Conservation (phyloP, 1,140 invertebrate genomes). For the Myzus persicae region DNA sequence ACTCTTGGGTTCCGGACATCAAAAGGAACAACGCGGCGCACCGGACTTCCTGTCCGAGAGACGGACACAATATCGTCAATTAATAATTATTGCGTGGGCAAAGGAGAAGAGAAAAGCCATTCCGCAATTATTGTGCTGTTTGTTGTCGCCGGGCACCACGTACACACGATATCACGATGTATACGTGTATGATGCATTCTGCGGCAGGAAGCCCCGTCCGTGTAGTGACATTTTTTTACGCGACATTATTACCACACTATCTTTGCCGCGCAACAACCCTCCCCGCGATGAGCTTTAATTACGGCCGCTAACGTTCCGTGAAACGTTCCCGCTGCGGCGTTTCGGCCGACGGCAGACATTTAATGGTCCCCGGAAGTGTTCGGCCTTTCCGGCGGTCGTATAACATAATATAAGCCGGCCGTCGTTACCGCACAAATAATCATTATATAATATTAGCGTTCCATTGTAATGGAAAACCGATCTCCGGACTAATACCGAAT, state of each 20-base stretch:
- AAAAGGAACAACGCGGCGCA: constrained; percentile 21
- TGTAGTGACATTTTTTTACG: constrained; percentile 7
- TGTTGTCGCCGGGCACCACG: neutral
- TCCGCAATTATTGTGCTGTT: constrained; percentile 41
- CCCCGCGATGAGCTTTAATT: constrained; percentile 34
- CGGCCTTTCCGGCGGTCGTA: constrained; percentile 23
- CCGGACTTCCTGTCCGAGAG: constrained; percentile 53
- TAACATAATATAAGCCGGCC: neutral
- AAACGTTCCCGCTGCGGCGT: neutral
- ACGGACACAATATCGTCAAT: constrained; percentile 50
- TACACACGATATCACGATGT: no score
- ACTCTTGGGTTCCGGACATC: constrained; percentile 45
- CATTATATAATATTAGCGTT: neutral
- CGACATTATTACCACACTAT: neutral
- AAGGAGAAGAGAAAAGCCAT: constrained; percentile 8
- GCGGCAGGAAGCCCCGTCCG: neutral
- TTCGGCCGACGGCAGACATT: neutral
- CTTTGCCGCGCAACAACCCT: neutral
- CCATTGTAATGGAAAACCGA: constrained; percentile 18
- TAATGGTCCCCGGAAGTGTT: constrained; percentile 44
- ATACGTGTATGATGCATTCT: neutral
- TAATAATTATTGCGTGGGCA: constrained; percentile 46
- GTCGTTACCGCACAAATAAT: constrained; percentile 16
- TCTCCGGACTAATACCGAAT: neutral
- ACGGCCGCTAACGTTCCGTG: constrained; percentile 45